phyloP scores from a whole-genome alignment of 2,888 invertebrate genomes.

The Prosopocoilus inquinatus region DNA sequence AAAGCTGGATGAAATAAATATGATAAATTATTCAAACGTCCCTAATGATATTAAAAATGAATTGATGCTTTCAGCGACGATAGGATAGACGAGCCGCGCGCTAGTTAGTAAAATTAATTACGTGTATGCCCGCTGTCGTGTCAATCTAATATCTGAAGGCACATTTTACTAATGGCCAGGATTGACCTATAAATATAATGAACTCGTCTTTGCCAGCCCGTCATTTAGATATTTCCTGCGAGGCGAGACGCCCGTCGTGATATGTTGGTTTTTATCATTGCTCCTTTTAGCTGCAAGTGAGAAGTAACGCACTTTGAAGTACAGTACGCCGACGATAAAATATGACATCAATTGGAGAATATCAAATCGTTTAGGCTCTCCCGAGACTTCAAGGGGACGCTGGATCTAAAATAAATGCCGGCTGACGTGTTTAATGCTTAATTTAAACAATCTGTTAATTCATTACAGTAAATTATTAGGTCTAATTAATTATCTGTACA shows the following conservation, averaged over 20 bases:
- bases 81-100: too few relatives aligned
- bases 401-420: too few relatives aligned
- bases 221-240: constrained; percentile 9
- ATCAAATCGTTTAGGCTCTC: too few relatives aligned
- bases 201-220: constrained; percentile 3
- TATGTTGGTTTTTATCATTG: constrained; percentile 7
- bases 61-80: not conserved
- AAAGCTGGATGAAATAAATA: not conserved
- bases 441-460: too few relatives aligned
- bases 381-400: too few relatives aligned
- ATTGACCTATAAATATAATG: constrained; percentile 7
- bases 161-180: constrained; percentile 6
- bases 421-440: too few relatives aligned
- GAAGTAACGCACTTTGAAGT: constrained; percentile 6
- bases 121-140: not conserved
- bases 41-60: not conserved
- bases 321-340: constrained; percentile 4
- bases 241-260: not conserved
- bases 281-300: not conserved
- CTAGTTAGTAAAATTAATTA: constrained; percentile 1
- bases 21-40: not conserved
- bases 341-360: not conserved
- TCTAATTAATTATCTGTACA: too few relatives aligned
- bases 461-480: too few relatives aligned
- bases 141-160: constrained; percentile 1